Evolutionary conservation across 2,888 invertebrate genomes (phyloP).

Genomic region (Physocephala rufipes): DNA sequence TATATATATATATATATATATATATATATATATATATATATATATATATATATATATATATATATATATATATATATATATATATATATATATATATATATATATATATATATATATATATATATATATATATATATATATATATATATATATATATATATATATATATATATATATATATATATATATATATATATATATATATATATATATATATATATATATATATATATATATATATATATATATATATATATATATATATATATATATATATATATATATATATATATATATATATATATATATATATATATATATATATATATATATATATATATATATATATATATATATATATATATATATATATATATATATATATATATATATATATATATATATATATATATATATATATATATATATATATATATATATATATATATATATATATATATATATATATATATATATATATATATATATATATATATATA

Average conservation of each 20-base stretch:
- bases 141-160: conserved; percentile 18
- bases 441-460: conserved; percentile 29
- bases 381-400: conserved; percentile 27
- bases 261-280: conserved; percentile 20
- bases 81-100: conserved; percentile 25
- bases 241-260: conserved; percentile 25
- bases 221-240: conserved; percentile 27
- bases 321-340: conserved; percentile 28
- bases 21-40: conserved; percentile 24
- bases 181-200: conserved; percentile 24
- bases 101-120: conserved; percentile 20
- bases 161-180: conserved; percentile 28
- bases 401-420: conserved; percentile 25
- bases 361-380: conserved; percentile 20
- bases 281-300: conserved; percentile 29
- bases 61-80: conserved; percentile 27
- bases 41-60: conserved; percentile 20
- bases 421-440: conserved; percentile 20
- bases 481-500: conserved; percentile 28
- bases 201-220: conserved; percentile 20
- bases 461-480: conserved; percentile 18
- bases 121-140: conserved; percentile 29
- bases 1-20: conserved; percentile 28
- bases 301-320: conserved; percentile 18
- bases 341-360: conserved; percentile 24